These are phyloP conservation scores for Zoanthus sociatus DNA, from an alignment of 92 coral and sea anemone species.

Conservation along the genomic window DNA sequence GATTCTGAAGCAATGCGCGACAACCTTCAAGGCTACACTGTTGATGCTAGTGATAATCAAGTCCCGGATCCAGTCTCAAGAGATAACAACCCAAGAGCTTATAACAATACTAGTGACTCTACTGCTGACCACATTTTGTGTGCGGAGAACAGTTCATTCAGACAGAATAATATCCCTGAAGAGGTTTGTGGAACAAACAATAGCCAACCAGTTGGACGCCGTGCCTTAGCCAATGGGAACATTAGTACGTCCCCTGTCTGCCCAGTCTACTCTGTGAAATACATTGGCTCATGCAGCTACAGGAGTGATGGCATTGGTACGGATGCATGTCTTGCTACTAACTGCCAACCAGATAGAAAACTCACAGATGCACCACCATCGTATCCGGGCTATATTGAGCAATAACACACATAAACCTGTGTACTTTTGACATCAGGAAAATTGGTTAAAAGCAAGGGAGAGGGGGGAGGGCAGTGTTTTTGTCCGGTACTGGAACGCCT, in stretches of 20 bases:
- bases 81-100: neutral
- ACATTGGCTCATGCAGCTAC: neutral
- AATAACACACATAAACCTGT: neutral
- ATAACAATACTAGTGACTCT: neutral
- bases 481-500: too few species aligned
- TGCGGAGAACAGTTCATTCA: neutral
- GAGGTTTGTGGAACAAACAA: neutral
- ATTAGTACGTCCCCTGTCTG: neutral
- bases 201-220: neutral
- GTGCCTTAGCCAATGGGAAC: neutral
- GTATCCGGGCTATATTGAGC: slow-evolving; percentile 1
- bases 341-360: neutral
- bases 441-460: too few species aligned
- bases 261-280: slow-evolving; percentile 19
- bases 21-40: neutral
- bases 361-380: neutral
- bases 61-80: neutral
- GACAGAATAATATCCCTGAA: neutral
- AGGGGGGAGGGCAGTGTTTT: too few species aligned
- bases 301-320: neutral
- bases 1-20: neutral
- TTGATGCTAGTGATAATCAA: neutral
- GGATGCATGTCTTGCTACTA: neutral
- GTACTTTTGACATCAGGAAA: too few species aligned
- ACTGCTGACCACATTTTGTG: neutral